Evolutionary conservation across 2,797 vertebrate species (phyloP).

Genomic region (Staurois parvus): DNA sequence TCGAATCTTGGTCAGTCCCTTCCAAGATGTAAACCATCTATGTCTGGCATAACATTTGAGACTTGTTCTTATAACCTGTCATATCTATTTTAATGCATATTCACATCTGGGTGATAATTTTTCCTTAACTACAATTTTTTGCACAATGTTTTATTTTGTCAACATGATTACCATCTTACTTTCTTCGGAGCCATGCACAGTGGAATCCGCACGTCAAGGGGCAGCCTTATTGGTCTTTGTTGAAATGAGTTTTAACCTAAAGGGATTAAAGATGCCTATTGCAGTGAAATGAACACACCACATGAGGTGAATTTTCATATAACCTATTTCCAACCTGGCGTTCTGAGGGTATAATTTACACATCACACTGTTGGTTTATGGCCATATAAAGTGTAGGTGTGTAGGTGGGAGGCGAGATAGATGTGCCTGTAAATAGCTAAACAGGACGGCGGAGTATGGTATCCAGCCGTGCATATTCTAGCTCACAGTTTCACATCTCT

Average conservation of each 20-base stretch:
- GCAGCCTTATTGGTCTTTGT: slow-evolving; percentile 71
- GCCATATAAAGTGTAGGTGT: slow-evolving; percentile 72
- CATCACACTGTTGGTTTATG: slow-evolving; percentile 70
- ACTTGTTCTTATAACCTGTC: neutral
- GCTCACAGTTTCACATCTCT: slow-evolving; percentile 76
- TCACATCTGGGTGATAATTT: slow-evolving; percentile 7
- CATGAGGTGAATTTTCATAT: slow-evolving; percentile 71
- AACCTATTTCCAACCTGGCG: slow-evolving; percentile 68
- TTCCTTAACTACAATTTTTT: slow-evolving; percentile 13
- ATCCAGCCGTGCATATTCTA: slow-evolving; percentile 73
- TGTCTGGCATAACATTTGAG: too few species aligned
- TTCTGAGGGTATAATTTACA: slow-evolving; percentile 76
- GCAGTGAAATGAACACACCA: slow-evolving; percentile 70
- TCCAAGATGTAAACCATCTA: too few species aligned
- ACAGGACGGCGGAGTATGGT: slow-evolving; percentile 65
- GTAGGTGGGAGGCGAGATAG: slow-evolving; percentile 69
- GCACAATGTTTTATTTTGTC: slow-evolving; percentile 30
- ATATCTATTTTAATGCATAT: neutral
- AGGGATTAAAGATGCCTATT: slow-evolving; percentile 69
- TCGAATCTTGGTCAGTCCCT: too few species aligned
- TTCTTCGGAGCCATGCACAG: slow-evolving; percentile 30
- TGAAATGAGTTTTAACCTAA: slow-evolving; percentile 72
- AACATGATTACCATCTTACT: slow-evolving; percentile 53
- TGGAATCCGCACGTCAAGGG: slow-evolving; percentile 69
- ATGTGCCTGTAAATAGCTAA: slow-evolving; percentile 73